Percentiles rank a stretch among this genome's conserved stretches.
Evolutionary conservation across 2,113 vertebrate species (phyloP).

Genomic region (Pterocles gutturalis): DNA sequence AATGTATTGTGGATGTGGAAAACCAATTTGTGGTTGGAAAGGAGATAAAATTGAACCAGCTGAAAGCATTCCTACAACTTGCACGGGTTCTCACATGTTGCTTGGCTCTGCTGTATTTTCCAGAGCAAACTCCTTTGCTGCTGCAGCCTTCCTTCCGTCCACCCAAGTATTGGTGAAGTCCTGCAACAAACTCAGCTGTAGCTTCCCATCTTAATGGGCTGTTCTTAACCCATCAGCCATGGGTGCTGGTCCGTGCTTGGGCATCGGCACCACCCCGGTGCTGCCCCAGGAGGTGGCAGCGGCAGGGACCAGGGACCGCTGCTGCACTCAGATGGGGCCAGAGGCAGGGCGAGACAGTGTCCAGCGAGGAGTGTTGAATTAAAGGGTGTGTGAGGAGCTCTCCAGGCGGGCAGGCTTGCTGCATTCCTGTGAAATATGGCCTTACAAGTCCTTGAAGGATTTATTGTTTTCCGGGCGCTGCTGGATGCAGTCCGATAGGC

Average conservation of each 20-base stretch:
- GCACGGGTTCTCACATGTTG: fast-evolving
- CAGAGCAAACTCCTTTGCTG: background rate
- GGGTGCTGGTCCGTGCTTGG: background rate
- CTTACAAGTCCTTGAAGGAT: conserved; percentile 58
- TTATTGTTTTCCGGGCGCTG: conserved; percentile 56
- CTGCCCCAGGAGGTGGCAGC: background rate
- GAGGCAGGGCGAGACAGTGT: background rate
- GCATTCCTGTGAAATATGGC: conserved; percentile 48
- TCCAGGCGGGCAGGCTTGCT: background rate
- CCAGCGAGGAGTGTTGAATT: background rate
- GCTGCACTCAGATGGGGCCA: background rate
- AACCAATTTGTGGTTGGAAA: background rate
- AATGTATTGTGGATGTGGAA: background rate
- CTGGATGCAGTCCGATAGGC: conserved; percentile 41
- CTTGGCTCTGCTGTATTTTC: background rate
- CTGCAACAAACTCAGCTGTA: fast-evolving
- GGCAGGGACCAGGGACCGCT: background rate
- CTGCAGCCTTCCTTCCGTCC: background rate
- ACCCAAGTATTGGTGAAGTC: background rate
- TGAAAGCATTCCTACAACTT: background rate
- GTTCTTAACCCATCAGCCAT: fast-evolving
- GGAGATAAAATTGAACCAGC: background rate
- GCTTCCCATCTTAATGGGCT: background rate
- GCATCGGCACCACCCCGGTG: background rate
- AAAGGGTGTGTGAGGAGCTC: background rate